Base-by-base conservation (phyloP, 2,113 vertebrate genomes). In the Pogonocichla stellata region DNA sequence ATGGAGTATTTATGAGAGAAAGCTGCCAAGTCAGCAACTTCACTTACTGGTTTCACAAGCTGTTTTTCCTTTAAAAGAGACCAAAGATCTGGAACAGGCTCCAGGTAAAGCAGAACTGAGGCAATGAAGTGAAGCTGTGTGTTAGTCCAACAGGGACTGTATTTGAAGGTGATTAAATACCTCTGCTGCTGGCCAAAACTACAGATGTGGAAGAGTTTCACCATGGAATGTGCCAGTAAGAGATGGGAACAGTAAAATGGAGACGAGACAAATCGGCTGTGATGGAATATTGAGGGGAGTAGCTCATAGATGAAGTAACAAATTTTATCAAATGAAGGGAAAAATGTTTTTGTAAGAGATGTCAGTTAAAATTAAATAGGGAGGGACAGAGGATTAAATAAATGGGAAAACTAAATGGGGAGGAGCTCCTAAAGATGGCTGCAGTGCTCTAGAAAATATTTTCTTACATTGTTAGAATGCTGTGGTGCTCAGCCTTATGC, bases 191-290 rank as follows among this genome's bases (percentile, higher is more conserved):
- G 56, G 36, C 51, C 31, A 79, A 62, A 82, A 1, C 29, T 58
- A 3, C 36, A 24, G 0, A 3, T 25, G 10, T 50, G 6, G 16
- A 23, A 33, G 25, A 74, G 64, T 0, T 72, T 53, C 45, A 56
- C 18, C 10, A 18, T 0, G 2, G 38, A 72, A 22, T 47, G 25
- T 3, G 53, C 2, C 17, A 33, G 22, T 38, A 34, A 54, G 36
- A 85, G 54, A 53, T 28, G 29, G 34, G 19, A 83, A 38, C 15
- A 57, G 53, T 29, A 9, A 71, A 54, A 56, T 2, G 14, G 17
- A 40, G 28, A 19, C 0, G 7, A 43, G 33, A 42, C 10, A n/a
- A 29, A 51, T 6, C 2, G 8, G 33, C 51, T 16, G 3, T 31
- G 70, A 26, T 24, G 11, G 48, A 75, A 57, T 18, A 43, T 1